A percentile compares a stretch with the other conserved stretches of the same genome.
Evolutionary conservation across 2,888 invertebrate species (phyloP).

Genomic region (Autographa pulchrina): DNA sequence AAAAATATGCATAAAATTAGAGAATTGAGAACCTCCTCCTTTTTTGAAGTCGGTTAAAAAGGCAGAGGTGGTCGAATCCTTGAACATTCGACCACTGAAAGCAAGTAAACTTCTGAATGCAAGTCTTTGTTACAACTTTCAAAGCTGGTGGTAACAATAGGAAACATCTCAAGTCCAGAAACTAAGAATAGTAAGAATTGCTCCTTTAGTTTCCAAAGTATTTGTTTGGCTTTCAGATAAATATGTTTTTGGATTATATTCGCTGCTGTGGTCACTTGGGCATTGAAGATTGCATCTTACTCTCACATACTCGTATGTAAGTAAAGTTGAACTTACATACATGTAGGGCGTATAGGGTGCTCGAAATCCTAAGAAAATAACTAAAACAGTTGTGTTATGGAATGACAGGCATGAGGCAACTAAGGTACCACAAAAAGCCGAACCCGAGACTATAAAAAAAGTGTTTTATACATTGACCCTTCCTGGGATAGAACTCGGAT

Average conservation of each 20-base stretch:
- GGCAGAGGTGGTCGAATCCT: constrained; percentile 18
- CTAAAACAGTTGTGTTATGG: too few species aligned
- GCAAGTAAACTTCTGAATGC: constrained; percentile 51
- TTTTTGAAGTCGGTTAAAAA: neutral
- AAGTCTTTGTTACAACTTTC: constrained; percentile 51
- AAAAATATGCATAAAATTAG: too few species aligned
- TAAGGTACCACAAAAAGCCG: too few species aligned
- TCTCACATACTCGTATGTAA: too few species aligned
- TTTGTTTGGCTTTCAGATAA: constrained; percentile 24
- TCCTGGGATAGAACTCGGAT: too few species aligned
- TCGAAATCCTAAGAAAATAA: too few species aligned
- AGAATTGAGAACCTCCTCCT: too few species aligned
- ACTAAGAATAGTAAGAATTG: constrained; percentile 32
- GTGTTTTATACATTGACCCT: too few species aligned
- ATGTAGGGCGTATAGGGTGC: too few species aligned
- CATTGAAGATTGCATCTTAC: neutral
- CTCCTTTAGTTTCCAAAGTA: constrained; percentile 28
- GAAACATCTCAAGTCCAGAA: constrained; percentile 42
- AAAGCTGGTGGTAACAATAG: constrained; percentile 48
- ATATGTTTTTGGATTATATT: constrained; percentile 38
- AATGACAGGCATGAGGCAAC: too few species aligned
- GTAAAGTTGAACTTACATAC: too few species aligned
- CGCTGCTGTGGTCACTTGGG: constrained; percentile 16
- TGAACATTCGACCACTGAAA: constrained; percentile 32
- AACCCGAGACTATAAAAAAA: too few species aligned